Conservation (phyloP, 2,797 vertebrate species). For the Sebastes minor region DNA sequence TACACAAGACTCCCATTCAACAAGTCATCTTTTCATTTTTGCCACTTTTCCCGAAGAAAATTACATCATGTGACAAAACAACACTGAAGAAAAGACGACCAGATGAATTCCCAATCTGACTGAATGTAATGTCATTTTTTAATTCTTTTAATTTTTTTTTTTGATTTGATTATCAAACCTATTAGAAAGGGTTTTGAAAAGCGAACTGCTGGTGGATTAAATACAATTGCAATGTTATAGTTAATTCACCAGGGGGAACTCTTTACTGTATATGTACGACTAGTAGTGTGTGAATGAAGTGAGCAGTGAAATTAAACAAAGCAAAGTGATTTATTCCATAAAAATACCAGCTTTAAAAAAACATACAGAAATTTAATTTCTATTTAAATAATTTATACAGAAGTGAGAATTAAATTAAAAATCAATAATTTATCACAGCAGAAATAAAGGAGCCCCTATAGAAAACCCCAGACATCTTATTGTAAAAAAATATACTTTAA, state of each 20-base stretch:
- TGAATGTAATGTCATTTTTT: no score
- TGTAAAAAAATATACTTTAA: not conserved
- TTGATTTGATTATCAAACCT: not conserved
- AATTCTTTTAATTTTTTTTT: no score
- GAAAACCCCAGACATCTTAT: not conserved
- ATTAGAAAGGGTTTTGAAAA: not conserved
- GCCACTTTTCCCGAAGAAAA: no score
- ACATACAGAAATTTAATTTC: not conserved
- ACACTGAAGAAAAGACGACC: not conserved
- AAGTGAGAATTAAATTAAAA: not conserved
- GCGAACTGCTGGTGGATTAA: not conserved
- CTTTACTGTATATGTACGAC: no score
- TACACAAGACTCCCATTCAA: no score
- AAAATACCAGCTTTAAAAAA: not conserved
- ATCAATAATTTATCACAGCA: not conserved
- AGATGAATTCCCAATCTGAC: no score
- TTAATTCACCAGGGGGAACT: not conserved
- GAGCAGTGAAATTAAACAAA: not conserved
- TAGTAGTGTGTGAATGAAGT: not conserved
- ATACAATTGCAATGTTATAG: not conserved
- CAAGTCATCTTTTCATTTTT: no score
- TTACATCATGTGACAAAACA: not conserved
- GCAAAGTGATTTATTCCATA: not conserved
- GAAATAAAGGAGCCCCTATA: not conserved
- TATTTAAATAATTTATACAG: not conserved